Evolutionary conservation across 2,888 invertebrate species (phyloP), one percentile per base, ranked within the genome.

Genomic region (Meghimatium bilineatum): DNA sequence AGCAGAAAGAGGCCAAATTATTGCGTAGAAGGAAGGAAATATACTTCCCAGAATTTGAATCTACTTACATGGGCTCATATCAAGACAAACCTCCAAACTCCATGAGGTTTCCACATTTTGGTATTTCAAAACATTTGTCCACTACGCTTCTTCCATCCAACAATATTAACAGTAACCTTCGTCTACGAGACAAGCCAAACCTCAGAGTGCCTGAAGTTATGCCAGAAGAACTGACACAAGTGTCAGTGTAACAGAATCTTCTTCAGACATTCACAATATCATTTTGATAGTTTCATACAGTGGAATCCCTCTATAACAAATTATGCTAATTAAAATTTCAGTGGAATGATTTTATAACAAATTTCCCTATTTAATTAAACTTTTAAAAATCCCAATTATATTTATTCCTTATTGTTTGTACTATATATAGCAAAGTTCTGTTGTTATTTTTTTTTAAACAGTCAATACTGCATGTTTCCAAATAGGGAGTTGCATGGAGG

Each of bases 91-190:
- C 87, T 6, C 80, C 80, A 14, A 86, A 88, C 49, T 84, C 81
- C 20, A 85, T 89, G 87, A 87, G 89, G 34, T 87, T 85, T 77
- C 83, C 86, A 10, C 85, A 90, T 60, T 87, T 86, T 69, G 92
- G 92, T 34, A 89, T 89, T 14, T 89, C 92, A 20, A 87, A 87
- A 69, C 87, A 87, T 17, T 80, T 88, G 60, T 93, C 93, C 44
- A 91, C 92, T 6, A 88, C 88, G 32, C 87, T 93, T 29, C 91
- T 91, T 76, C 89, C 89, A 29, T 87, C 88, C 75, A 93, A 92
- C 87, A 89, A 88, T 63, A 79, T 89, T 14, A 91, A 92, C 89
- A 91, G 92, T 82, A 89, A 92, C 85, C 88, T 92, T 1, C 87
- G 90, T 76, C 88, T 93, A 75, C 87, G 92, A 44, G 80, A 75